Conservation (phyloP, 2,888 invertebrate species). For the Prenolepis imparis region DNA sequence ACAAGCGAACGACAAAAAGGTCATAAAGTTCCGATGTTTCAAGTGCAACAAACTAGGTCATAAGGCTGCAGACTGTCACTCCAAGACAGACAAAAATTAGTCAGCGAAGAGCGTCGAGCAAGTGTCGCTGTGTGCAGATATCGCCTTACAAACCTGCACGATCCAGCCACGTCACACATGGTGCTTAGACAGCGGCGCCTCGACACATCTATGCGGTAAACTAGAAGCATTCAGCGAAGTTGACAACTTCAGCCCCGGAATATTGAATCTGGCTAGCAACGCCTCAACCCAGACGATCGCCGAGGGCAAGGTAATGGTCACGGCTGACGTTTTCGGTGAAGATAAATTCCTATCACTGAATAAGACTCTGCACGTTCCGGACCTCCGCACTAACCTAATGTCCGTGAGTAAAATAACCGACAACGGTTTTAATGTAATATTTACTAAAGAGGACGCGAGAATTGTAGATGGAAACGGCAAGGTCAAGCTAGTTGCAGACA, state of each 20-base stretch:
- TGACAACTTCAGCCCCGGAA: background rate
- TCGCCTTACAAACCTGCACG: no score
- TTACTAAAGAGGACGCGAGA: background rate
- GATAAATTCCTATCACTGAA: conserved; percentile 21
- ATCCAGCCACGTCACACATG: background rate
- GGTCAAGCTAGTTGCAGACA: conserved; percentile 25
- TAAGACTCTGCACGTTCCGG: conserved; percentile 60
- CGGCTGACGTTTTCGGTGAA: background rate
- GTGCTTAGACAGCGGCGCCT: conserved; percentile 62
- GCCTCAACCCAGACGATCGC: conserved; percentile 44
- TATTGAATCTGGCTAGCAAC: conserved; percentile 55
- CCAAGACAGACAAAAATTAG: no score
- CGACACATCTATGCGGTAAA: conserved; percentile 59
- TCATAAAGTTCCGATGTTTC: no score
- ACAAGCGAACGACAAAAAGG: no score
- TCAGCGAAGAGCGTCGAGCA: background rate
- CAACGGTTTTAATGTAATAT: conserved; percentile 33
- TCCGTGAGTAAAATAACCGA: conserved; percentile 61
- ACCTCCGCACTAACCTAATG: conserved; percentile 62
- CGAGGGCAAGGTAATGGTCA: conserved; percentile 33
- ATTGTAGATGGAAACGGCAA: conserved; percentile 39
- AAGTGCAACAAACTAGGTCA: no score
- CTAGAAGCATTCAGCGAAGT: background rate
- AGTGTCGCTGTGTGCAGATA: background rate
- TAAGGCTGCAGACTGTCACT: no score